phyloP scores from a whole-genome alignment of 2,888 invertebrate genomes.

The Chymomyza procnemis region DNA sequence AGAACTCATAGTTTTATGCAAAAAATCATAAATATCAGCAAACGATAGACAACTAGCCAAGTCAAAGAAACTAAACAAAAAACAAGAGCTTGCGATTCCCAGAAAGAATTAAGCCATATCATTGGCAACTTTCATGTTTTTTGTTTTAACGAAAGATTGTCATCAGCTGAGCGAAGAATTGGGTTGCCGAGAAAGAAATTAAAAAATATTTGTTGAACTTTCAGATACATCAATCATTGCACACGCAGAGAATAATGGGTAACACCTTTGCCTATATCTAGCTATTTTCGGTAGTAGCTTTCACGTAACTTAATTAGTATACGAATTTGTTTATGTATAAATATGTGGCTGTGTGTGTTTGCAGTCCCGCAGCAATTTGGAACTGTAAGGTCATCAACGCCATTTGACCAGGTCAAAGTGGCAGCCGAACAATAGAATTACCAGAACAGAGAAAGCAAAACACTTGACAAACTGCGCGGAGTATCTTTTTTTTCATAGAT shows the following conservation, averaged over 20 bases:
- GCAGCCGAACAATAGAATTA: not conserved
- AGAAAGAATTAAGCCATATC: not conserved
- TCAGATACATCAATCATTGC: not conserved
- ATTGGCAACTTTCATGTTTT: not conserved
- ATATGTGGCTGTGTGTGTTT: not conserved
- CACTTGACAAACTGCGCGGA: not conserved
- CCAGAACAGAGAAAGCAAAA: not conserved
- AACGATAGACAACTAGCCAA: too few relatives aligned
- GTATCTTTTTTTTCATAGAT: not conserved
- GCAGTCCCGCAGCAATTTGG: not conserved
- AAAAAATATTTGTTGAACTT: not conserved
- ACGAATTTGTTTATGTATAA: not conserved
- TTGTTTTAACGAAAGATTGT: not conserved
- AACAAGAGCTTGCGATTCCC: not conserved
- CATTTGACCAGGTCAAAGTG: not conserved
- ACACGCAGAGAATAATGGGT: not conserved
- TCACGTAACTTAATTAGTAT: conserved; percentile 24
- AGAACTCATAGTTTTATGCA: too few relatives aligned
- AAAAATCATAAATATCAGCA: too few relatives aligned
- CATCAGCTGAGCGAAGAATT: not conserved
- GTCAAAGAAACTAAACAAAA: not conserved
- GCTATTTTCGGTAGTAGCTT: conserved; percentile 15
- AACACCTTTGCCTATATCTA: not conserved
- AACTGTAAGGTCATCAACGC: not conserved
- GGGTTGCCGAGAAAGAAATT: not conserved